Evolutionary conservation across 2,113 vertebrate species (phyloP).

Genomic region (Melanocharis versteri): DNA sequence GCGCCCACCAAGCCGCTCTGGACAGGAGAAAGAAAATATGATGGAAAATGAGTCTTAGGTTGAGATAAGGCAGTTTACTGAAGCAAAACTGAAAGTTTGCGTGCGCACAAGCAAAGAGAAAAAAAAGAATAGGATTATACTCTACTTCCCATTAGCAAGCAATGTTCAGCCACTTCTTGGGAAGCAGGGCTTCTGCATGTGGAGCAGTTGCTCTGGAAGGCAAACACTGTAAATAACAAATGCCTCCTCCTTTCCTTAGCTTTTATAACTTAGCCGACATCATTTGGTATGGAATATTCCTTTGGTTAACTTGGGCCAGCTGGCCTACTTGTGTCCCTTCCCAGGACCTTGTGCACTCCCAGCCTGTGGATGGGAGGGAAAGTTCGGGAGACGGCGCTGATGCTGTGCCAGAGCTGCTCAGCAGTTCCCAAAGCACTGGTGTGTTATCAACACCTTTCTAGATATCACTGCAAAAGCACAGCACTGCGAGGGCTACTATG

Average conservation of each 20-base stretch:
- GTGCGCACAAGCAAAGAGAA: rapidly evolving
- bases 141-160: neutral
- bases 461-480: neutral
- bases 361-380: neutral
- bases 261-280: neutral
- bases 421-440: neutral
- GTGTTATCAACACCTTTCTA: neutral
- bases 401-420: neutral
- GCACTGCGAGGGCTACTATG: neutral
- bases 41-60: neutral
- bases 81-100: neutral
- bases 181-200: neutral
- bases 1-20: neutral
- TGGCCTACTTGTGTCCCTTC: neutral
- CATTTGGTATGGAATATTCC: neutral
- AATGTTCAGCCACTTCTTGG: neutral
- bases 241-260: neutral
- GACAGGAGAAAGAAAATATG: neutral
- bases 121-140: neutral
- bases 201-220: neutral
- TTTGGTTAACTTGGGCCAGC: too few relatives aligned
- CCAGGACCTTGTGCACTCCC: neutral
- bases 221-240: neutral
- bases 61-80: neutral
- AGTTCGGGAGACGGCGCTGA: rapidly evolving